These are phyloP conservation scores for Xenopus laevis DNA, from an alignment of 2,113 vertebrate genomes.

Conservation along the genomic window DNA sequence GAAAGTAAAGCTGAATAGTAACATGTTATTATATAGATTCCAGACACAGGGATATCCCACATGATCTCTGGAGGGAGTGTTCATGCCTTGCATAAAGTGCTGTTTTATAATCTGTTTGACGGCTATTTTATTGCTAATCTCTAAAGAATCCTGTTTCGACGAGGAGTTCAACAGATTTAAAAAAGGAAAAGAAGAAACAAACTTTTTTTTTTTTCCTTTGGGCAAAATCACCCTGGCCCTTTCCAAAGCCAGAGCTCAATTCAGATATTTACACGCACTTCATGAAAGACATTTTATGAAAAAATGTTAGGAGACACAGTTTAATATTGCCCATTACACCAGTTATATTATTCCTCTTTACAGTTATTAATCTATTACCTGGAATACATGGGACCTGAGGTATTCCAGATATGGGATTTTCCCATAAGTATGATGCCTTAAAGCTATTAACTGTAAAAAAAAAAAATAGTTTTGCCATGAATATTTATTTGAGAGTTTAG, in stretches of 20 bases:
- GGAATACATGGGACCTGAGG: too few species aligned
- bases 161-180: background rate
- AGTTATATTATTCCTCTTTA: too few species aligned
- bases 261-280: background rate
- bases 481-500: too few species aligned
- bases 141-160: background rate
- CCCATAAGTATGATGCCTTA: too few species aligned
- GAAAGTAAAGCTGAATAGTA: too few species aligned
- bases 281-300: background rate
- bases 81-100: background rate
- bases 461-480: too few species aligned
- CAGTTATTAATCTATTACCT: too few species aligned
- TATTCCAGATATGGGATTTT: too few species aligned
- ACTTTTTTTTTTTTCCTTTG: slow-evolving; percentile 36
- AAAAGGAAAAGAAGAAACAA: background rate
- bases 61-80: background rate
- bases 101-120: background rate
- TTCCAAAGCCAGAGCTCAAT: slow-evolving; percentile 4
- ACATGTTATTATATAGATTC: background rate
- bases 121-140: background rate
- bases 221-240: slow-evolving; percentile 19
- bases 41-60: background rate
- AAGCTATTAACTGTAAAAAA: too few species aligned
- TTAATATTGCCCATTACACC: too few species aligned
- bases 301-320: too few species aligned